phyloP scores from a whole-genome alignment of 2,888 invertebrate genomes.

The Galerucella nymphaeae region DNA sequence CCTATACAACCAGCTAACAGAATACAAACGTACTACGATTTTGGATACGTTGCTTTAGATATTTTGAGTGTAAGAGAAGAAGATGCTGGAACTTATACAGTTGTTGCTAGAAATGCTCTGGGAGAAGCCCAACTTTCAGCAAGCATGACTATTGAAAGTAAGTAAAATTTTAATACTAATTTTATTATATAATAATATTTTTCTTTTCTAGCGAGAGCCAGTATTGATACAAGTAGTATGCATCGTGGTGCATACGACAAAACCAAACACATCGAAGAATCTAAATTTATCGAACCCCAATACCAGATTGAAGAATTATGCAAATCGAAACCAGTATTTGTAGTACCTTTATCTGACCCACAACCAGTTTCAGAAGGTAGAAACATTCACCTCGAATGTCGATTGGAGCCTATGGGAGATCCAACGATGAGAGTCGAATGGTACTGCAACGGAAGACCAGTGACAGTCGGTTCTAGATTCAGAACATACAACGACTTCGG shows the following conservation, averaged over 20 bases:
- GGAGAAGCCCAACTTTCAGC: constrained; percentile 89
- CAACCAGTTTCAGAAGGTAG: constrained; percentile 87
- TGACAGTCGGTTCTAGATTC: constrained; percentile 92
- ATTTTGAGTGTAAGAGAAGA: constrained; percentile 92
- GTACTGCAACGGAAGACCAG: constrained; percentile 93
- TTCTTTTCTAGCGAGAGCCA: constrained; percentile 79
- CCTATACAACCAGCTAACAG: constrained; percentile 89
- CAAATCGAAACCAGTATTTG: constrained; percentile 94
- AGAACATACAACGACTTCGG: constrained; percentile 97
- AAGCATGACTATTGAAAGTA: constrained; percentile 90
- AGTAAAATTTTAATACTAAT: constrained; percentile 66
- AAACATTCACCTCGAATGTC: constrained; percentile 91
- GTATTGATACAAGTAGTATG: constrained; percentile 91
- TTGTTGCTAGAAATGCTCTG: constrained; percentile 89
- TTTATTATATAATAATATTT: background rate
- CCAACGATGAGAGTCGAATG: constrained; percentile 96
- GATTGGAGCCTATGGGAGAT: constrained; percentile 94
- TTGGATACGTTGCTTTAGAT: constrained; percentile 96
- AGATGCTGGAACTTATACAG: constrained; percentile 93
- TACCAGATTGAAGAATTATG: constrained; percentile 93
- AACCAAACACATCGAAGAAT: constrained; percentile 86
- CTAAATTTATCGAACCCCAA: constrained; percentile 86
- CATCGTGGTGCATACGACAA: constrained; percentile 88
- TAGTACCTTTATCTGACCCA: constrained; percentile 89
- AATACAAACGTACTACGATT: constrained; percentile 94